These are phyloP conservation scores for Ophion costatus DNA, from an alignment of 2,888 invertebrate genomes.

Conservation along the genomic window DNA sequence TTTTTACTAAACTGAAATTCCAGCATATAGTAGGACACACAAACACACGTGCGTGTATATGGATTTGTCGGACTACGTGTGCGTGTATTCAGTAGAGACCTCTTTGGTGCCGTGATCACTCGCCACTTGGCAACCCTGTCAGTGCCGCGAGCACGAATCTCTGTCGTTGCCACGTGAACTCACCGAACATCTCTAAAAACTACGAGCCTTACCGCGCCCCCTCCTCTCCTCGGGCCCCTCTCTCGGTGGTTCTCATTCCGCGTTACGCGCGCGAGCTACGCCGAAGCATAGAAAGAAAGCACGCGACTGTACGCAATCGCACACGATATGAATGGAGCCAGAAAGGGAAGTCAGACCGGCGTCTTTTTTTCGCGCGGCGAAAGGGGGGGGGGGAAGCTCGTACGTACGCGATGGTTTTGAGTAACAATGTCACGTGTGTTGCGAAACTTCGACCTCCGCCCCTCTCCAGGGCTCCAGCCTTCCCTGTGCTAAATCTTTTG, in stretches of 20 bases:
- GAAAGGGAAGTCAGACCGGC: constrained; percentile 1
- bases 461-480: not conserved
- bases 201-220: constrained; percentile 44
- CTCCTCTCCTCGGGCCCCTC: not conserved
- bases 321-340: not conserved
- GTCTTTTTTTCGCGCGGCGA: no score
- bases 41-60: no score
- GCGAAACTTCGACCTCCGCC: not conserved
- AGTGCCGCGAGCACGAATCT: constrained; percentile 63
- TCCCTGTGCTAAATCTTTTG: not conserved
- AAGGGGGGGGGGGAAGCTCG: not conserved
- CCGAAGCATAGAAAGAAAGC: constrained; percentile 26
- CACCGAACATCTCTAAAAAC: constrained; percentile 66
- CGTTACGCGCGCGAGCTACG: not conserved
- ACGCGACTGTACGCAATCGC: not conserved
- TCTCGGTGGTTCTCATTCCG: constrained; percentile 61
- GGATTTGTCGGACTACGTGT: not conserved
- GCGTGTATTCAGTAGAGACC: constrained; percentile 12
- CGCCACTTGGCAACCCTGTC: constrained; percentile 66
- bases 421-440: constrained; percentile 39
- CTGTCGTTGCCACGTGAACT: constrained; percentile 70
- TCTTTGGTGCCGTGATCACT: constrained; percentile 1
- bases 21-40: no score
- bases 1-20: no score
- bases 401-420: no score